phyloP scores from a whole-genome alignment of 2,888 invertebrate species.

The Chymomyza procnemis region DNA sequence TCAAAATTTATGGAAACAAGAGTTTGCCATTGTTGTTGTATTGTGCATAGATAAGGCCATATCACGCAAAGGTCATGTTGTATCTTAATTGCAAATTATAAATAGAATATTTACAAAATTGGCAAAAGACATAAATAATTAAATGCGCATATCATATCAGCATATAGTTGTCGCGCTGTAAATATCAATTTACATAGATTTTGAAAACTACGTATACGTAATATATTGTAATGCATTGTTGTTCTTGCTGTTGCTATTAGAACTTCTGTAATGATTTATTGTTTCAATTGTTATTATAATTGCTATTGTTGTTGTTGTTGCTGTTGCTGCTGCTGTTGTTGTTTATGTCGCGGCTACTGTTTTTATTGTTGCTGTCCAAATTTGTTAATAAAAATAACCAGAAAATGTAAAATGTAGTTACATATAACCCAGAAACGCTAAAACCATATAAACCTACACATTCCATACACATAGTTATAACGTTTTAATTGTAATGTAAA shows the following conservation, averaged over 20 bases:
- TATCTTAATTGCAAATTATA: background rate
- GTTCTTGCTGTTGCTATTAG: background rate
- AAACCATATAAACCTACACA: background rate
- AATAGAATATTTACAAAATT: background rate
- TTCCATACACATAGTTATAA: background rate
- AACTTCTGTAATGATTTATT: background rate
- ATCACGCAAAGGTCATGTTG: background rate
- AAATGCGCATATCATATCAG: background rate
- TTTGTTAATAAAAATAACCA: conserved; percentile 34
- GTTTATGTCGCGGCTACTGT: background rate
- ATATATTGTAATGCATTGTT: background rate
- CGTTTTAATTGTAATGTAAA: background rate
- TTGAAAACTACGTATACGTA: background rate
- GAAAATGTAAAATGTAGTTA: conserved; percentile 34
- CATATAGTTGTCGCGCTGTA: background rate
- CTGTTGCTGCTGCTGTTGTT: conserved; percentile 3
- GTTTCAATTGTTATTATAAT: background rate
- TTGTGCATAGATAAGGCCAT: background rate
- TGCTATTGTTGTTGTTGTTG: conserved; percentile 12
- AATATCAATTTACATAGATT: background rate
- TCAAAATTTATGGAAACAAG: background rate
- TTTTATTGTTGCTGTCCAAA: conserved; percentile 19
- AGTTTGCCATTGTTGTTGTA: background rate
- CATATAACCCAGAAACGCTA: background rate
- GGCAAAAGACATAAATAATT: background rate